Percentiles rank a stretch among this genome's conserved stretches.
phyloP scores from a whole-genome alignment of 1,140 invertebrate species.

The Drosophila nasuta region DNA sequence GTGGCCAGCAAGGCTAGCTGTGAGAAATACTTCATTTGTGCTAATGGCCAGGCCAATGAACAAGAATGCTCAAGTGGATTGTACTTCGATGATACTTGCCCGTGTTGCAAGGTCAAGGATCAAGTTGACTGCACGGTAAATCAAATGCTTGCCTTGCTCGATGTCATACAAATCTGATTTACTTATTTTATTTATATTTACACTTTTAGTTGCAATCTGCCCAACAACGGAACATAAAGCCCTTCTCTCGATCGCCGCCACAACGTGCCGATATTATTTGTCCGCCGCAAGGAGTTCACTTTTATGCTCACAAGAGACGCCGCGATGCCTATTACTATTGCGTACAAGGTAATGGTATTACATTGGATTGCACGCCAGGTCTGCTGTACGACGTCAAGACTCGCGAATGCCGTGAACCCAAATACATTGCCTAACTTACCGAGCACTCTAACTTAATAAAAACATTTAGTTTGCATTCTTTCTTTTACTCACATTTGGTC shows the following conservation, averaged over 20 bases:
- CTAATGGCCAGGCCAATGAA: conserved; percentile 58
- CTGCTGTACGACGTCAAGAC: conserved; percentile 59
- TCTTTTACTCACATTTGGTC: too few relatives aligned
- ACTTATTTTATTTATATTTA: neutral
- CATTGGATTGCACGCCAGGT: conserved; percentile 75
- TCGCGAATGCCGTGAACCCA: conserved; percentile 64
- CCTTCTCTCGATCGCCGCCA: conserved; percentile 64
- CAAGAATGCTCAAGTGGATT: conserved; percentile 63
- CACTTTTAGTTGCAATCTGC: conserved; percentile 40
- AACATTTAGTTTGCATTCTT: neutral
- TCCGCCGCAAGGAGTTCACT: conserved; percentile 55
- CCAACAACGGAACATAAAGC: conserved; percentile 57
- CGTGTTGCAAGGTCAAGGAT: neutral
- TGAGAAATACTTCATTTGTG: conserved; percentile 70
- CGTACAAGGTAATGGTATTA: conserved; percentile 65
- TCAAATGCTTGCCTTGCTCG: neutral
- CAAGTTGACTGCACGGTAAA: conserved; percentile 60
- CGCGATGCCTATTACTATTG: conserved; percentile 75
- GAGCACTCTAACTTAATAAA: neutral
- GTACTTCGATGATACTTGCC: conserved; percentile 47
- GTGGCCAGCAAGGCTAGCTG: conserved; percentile 68
- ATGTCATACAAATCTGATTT: neutral
- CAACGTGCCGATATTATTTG: conserved; percentile 72
- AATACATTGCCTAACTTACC: conserved; percentile 19
- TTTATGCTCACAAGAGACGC: conserved; percentile 62